A percentile compares a stretch with the other conserved stretches of the same genome.
phyloP scores from a whole-genome alignment of 2,888 invertebrate genomes.

The Cerastis leucographa region DNA sequence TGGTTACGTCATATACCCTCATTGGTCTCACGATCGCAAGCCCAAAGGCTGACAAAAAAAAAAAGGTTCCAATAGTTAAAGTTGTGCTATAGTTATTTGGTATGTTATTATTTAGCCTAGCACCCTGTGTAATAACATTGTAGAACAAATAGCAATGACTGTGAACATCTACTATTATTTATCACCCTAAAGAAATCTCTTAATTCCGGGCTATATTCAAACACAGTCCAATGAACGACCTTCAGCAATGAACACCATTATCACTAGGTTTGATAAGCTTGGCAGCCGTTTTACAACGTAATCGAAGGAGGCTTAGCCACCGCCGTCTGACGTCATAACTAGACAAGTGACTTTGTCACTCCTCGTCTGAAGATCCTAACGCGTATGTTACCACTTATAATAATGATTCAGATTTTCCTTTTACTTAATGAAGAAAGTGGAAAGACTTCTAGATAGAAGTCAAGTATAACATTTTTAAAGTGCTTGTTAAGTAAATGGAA shows the following conservation, averaged over 20 bases:
- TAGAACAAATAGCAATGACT: not conserved
- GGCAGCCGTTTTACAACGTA: not conserved
- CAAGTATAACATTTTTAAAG: not conserved
- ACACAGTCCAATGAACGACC: constrained; percentile 11
- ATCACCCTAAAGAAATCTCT: not conserved
- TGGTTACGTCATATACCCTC: too few relatives aligned
- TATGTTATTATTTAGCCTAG: not conserved
- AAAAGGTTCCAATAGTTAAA: too few relatives aligned
- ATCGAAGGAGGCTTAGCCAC: constrained; percentile 6
- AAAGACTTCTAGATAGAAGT: not conserved
- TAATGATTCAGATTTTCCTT: not conserved
- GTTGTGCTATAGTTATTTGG: not conserved
- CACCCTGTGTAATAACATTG: not conserved
- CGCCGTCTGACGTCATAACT: constrained; percentile 2
- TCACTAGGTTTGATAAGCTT: constrained; percentile 15
- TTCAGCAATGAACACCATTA: constrained; percentile 18
- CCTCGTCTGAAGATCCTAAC: not conserved
- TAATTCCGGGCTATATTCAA: not conserved
- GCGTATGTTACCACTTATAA: not conserved
- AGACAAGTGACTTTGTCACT: not conserved
- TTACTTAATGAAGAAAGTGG: not conserved
- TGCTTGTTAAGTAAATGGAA: not conserved
- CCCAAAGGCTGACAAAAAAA: too few relatives aligned
- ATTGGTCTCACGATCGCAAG: too few relatives aligned
- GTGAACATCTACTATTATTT: not conserved